phyloP scores from a whole-genome alignment of 1,140 invertebrate genomes.

The Drosophila nasuta region DNA sequence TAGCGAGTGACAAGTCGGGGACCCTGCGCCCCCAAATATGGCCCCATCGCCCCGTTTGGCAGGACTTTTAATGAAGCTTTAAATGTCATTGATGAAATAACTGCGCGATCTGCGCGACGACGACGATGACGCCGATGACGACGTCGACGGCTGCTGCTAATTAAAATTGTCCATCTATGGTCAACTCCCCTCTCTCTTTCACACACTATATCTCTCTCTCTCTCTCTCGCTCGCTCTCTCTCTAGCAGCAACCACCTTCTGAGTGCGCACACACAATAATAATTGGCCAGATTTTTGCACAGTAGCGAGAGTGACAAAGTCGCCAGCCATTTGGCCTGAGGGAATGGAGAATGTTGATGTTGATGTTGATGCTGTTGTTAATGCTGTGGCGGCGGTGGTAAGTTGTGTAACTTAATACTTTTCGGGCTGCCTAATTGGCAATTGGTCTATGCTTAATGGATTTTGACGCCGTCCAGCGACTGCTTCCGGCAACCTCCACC shows the following conservation, averaged over 20 bases:
- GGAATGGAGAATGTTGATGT: background rate
- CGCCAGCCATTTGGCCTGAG: background rate
- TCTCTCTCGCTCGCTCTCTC: no score
- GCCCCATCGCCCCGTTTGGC: constrained; percentile 68
- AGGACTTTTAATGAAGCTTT: constrained; percentile 83
- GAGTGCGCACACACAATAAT: constrained; percentile 54
- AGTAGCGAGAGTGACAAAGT: constrained; percentile 72
- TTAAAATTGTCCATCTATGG: constrained; percentile 76
- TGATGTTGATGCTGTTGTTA: constrained; percentile 5
- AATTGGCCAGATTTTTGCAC: constrained; percentile 69
- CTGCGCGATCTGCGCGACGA: constrained; percentile 45
- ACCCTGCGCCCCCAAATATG: constrained; percentile 69
- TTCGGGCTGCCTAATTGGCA: constrained; percentile 67
- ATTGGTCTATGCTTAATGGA: constrained; percentile 71
- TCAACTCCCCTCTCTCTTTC: background rate
- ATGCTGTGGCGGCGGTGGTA: constrained; percentile 8
- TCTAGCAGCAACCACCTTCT: background rate
- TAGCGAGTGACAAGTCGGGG: constrained; percentile 34
- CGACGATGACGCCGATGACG: constrained; percentile 7
- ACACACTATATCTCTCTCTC: no score
- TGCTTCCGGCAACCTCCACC: constrained; percentile 49
- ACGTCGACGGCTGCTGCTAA: constrained; percentile 59
- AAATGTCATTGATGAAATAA: constrained; percentile 83
- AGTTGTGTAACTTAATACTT: constrained; percentile 57
- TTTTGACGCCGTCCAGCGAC: constrained; percentile 57